Evolutionary conservation across 2,113 vertebrate species (phyloP).

Genomic region (Gadus macrocephalus): DNA sequence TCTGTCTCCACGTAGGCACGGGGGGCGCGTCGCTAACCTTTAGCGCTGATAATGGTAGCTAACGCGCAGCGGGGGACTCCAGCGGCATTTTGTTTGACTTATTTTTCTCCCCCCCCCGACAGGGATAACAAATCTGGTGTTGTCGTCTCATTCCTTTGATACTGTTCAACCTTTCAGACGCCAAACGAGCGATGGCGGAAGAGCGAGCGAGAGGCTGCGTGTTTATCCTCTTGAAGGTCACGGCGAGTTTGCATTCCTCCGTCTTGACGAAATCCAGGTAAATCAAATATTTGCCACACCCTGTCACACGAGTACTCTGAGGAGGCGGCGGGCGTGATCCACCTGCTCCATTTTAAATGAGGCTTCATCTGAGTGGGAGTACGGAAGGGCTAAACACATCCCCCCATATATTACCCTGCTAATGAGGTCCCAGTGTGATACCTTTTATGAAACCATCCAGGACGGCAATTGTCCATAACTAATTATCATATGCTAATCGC

Average conservation of each 20-base stretch:
- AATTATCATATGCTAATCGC: conserved; percentile 73
- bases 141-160: too few species aligned
- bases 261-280: neutral
- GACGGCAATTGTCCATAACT: conserved; percentile 70
- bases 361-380: conserved; percentile 38
- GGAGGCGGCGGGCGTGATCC: conserved; percentile 28
- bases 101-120: too few species aligned
- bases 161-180: too few species aligned
- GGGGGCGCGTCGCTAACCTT: too few species aligned
- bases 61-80: too few species aligned
- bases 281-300: conserved; percentile 40
- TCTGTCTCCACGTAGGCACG: neutral
- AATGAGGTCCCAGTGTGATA: conserved; percentile 70
- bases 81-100: too few species aligned
- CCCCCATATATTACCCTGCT: conserved; percentile 58
- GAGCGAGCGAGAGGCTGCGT: too few species aligned
- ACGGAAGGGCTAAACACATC: conserved; percentile 48
- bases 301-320: conserved; percentile 27
- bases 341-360: conserved; percentile 29
- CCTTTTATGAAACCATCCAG: conserved; percentile 72
- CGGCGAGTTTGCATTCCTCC: neutral
- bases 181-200: too few species aligned
- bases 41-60: too few species aligned
- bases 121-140: too few species aligned
- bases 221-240: neutral